phyloP scores from a whole-genome alignment of 2,888 invertebrate species.

The Germaria angustata region DNA sequence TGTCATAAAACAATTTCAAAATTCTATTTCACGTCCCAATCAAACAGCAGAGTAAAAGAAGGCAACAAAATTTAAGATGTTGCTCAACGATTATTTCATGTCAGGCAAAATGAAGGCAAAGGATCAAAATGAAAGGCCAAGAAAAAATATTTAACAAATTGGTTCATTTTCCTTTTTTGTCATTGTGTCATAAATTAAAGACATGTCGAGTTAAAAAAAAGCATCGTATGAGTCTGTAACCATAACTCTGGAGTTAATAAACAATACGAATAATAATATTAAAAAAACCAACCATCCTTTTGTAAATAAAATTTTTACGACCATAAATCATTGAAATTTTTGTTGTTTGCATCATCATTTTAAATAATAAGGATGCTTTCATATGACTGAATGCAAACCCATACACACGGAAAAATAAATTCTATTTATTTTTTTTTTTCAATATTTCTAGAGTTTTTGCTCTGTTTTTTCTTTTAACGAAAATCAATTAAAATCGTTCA shows the following conservation, averaged over 20 bases:
- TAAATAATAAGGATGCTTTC: conserved; percentile 24
- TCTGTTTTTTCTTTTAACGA: conserved; percentile 24
- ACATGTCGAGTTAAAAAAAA: conserved; percentile 32
- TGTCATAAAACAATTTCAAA: conserved; percentile 2
- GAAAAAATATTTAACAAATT: conserved; percentile 49
- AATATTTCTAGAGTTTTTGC: background rate
- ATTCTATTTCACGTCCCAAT: conserved; percentile 6
- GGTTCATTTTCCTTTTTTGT: conserved; percentile 45
- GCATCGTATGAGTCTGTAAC: background rate
- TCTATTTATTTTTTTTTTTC: background rate
- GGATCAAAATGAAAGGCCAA: conserved; percentile 9
- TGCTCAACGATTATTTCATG: conserved; percentile 21
- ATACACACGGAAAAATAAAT: background rate
- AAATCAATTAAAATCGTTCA: conserved; percentile 56
- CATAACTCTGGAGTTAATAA: background rate
- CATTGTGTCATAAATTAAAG: conserved; percentile 53
- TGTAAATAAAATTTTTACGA: conserved; percentile 49
- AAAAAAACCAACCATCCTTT: conserved; percentile 25
- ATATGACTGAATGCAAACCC: background rate
- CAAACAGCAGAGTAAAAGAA: conserved; percentile 34
- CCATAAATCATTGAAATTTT: conserved; percentile 59
- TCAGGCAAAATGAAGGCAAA: conserved; percentile 13
- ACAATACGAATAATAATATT: background rate
- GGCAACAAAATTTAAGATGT: conserved; percentile 8
- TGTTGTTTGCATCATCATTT: conserved; percentile 38